These are phyloP conservation scores for Boloria selene DNA, from an alignment of 2,888 invertebrate species.

Conservation along the genomic window DNA sequence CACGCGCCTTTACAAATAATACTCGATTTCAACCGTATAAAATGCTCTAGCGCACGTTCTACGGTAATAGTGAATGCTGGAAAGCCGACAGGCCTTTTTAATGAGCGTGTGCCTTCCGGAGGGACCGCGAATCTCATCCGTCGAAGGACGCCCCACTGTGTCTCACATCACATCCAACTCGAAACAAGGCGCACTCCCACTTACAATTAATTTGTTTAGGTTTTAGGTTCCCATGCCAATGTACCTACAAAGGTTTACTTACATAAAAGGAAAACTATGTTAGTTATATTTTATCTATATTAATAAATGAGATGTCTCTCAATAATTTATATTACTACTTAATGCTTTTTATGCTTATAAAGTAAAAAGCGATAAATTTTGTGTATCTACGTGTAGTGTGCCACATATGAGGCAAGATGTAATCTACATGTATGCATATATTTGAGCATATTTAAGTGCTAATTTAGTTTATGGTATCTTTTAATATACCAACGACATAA, in stretches of 20 bases:
- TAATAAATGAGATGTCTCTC: no score
- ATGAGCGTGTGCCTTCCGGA: conserved; percentile 63
- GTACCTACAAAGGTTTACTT: not conserved
- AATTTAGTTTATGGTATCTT: no score
- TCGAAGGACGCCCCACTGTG: conserved; percentile 45
- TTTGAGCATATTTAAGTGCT: no score
- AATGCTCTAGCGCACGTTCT: conserved; percentile 43
- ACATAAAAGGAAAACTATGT: no score
- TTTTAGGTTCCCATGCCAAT: conserved; percentile 11
- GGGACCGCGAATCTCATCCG: conserved; percentile 53
- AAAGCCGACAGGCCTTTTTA: conserved; percentile 67
- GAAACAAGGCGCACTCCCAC: conserved; percentile 31
- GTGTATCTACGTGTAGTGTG: no score
- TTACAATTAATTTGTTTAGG: conserved; percentile 19
- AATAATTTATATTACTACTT: no score
- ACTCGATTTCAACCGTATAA: conserved; percentile 51
- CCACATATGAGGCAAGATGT: no score
- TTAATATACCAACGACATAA: not conserved
- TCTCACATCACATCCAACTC: conserved; percentile 37
- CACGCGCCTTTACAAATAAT: conserved; percentile 55
- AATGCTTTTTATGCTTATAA: no score
- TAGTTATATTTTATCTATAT: not conserved
- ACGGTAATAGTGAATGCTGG: conserved; percentile 44
- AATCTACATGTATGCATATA: no score
- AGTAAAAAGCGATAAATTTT: no score